Evolutionary conservation across 2,113 vertebrate species (phyloP).

Genomic region (Elephantulus edwardii): DNA sequence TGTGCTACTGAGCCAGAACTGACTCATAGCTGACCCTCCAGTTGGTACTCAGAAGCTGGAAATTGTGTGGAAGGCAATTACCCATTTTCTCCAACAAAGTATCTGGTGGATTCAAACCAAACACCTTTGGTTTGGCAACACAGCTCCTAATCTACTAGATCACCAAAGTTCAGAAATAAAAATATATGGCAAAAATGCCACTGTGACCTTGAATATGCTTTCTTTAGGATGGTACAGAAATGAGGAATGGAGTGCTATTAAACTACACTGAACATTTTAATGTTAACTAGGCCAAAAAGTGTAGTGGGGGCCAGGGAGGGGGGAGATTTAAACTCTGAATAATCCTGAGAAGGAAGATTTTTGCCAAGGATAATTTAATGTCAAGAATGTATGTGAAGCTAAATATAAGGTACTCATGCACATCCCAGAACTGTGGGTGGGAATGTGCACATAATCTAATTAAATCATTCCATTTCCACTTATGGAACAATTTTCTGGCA

Average conservation of each 20-base stretch:
- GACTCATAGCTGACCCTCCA: too few species aligned
- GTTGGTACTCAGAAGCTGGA: too few species aligned
- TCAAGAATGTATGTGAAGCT: constrained; percentile 69
- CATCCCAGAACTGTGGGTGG: constrained; percentile 54
- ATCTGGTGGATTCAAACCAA: too few species aligned
- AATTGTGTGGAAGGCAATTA: too few species aligned
- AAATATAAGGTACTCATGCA: constrained; percentile 70
- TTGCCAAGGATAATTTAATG: constrained; percentile 78
- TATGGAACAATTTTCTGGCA: constrained; percentile 53
- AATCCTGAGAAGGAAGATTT: constrained; percentile 66
- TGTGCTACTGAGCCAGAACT: too few species aligned
- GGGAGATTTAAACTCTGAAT: constrained; percentile 55
- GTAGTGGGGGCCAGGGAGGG: too few species aligned
- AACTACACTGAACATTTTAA: constrained; percentile 61
- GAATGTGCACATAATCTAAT: constrained; percentile 64
- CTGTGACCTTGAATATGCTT: constrained; percentile 56
- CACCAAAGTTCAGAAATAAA: too few species aligned
- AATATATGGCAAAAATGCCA: constrained; percentile 43
- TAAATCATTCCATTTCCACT: constrained; percentile 65
- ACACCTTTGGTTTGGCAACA: too few species aligned
- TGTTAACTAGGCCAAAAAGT: constrained; percentile 39
- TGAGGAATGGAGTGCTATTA: constrained; percentile 56
- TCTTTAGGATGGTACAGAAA: constrained; percentile 25
- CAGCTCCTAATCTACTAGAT: too few species aligned
- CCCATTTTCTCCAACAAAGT: too few species aligned